Evolutionary conservation across 2,113 vertebrate genomes (phyloP).

Genomic region (Brachyistius frenatus): DNA sequence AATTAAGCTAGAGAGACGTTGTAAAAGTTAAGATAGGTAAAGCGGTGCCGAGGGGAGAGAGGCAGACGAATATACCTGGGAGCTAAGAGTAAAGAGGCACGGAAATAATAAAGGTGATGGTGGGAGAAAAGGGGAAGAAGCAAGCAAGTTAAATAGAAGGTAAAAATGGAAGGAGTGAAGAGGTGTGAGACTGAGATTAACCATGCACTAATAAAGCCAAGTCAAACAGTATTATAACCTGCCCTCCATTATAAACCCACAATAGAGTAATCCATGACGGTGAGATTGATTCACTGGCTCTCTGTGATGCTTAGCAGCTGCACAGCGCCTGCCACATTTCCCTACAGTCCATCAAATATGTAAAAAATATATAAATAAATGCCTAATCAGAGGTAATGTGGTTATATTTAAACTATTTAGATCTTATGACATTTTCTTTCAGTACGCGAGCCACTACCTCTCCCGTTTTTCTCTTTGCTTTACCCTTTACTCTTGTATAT

Average conservation of each 20-base stretch:
- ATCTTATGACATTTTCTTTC: background rate
- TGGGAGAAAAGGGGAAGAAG: slow-evolving; percentile 14
- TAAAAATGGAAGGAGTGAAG: slow-evolving; percentile 18
- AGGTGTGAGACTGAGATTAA: slow-evolving; percentile 48
- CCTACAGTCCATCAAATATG: slow-evolving; percentile 15
- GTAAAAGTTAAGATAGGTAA: slow-evolving; percentile 13
- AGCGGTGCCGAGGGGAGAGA: slow-evolving; percentile 11
- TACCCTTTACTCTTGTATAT: background rate
- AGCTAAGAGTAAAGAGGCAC: slow-evolving; percentile 30
- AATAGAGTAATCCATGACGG: slow-evolving; percentile 42
- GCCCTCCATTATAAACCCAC: slow-evolving; percentile 53
- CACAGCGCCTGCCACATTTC: slow-evolving; percentile 2
- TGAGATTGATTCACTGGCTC: slow-evolving; percentile 43
- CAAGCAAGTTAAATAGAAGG: slow-evolving; percentile 12
- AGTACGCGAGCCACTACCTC: background rate
- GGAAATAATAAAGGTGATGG: slow-evolving; percentile 16
- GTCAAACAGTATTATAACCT: slow-evolving; percentile 45
- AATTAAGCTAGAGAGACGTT: slow-evolving; percentile 53
- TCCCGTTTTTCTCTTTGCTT: slow-evolving; percentile 1
- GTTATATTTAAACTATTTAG: slow-evolving; percentile 12
- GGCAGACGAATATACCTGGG: slow-evolving; percentile 8
- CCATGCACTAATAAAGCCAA: slow-evolving; percentile 42
- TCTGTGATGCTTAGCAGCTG: slow-evolving; percentile 18
- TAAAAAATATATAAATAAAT: slow-evolving; percentile 6
- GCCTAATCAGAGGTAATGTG: slow-evolving; percentile 12